Evolutionary conservation across 2,113 vertebrate genomes (phyloP).

Genomic region (Mustela nigripes): DNA sequence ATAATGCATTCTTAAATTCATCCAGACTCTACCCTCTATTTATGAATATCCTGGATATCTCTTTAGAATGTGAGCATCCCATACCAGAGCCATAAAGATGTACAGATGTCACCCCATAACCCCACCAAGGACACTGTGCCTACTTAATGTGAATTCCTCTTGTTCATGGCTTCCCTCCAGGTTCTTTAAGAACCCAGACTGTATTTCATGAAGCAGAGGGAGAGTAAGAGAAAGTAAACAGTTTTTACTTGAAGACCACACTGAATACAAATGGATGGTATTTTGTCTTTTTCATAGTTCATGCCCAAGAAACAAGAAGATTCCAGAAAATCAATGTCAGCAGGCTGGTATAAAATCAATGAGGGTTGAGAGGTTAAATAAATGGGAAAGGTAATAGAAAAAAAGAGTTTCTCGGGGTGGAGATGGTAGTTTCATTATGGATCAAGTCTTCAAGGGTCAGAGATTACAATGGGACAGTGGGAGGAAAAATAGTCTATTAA

Average conservation of each 20-base stretch:
- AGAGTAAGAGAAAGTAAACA: background rate
- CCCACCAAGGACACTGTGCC: background rate
- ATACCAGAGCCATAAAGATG: background rate
- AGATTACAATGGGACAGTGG: conserved; percentile 31
- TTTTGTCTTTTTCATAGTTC: background rate
- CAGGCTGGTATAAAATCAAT: background rate
- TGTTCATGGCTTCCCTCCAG: background rate
- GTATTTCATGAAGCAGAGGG: background rate
- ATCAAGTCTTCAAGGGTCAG: conserved; percentile 62
- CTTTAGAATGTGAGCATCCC: background rate
- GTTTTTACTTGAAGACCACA: background rate
- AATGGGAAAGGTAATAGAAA: background rate
- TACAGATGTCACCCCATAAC: background rate
- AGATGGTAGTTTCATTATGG: background rate
- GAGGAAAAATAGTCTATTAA: conserved; percentile 78
- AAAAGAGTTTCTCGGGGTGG: background rate
- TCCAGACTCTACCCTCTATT: background rate
- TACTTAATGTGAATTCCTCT: background rate
- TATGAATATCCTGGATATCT: background rate
- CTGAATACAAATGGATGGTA: background rate
- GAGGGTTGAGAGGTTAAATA: background rate
- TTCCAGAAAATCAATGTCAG: conserved; percentile 18
- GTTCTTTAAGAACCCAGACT: background rate
- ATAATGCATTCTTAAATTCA: background rate
- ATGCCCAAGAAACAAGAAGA: background rate